phyloP scores from a whole-genome alignment of 2,113 vertebrate genomes.

The Saguinus imperator region DNA sequence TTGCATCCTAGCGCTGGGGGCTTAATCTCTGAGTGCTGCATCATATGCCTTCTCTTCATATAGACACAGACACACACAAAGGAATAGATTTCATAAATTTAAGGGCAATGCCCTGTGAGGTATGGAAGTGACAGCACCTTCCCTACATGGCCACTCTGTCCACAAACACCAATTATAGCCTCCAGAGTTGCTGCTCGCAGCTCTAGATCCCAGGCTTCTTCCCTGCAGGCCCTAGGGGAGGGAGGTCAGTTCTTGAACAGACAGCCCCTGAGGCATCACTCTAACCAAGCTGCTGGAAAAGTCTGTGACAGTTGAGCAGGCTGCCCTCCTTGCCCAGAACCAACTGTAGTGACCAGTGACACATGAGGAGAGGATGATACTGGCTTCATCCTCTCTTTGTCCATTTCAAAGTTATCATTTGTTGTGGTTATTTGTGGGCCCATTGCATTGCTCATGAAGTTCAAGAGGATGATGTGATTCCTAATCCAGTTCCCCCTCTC shows the following conservation, averaged over 20 bases:
- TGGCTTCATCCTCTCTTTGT: rapidly evolving
- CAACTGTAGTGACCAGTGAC: not conserved
- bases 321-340: not conserved
- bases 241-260: not conserved
- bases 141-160: rapidly evolving
- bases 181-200: not conserved
- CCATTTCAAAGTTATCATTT: not conserved
- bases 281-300: rapidly evolving
- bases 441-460: rapidly evolving
- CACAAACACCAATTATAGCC: not conserved
- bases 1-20: rapidly evolving
- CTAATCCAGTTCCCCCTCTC: not conserved
- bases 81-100: not conserved
- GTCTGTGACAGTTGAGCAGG: not conserved
- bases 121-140: not conserved
- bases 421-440: rapidly evolving
- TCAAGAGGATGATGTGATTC: not conserved
- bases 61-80: no score
- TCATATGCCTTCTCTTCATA: rapidly evolving
- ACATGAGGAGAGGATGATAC: not conserved
- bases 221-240: not conserved
- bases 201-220: not conserved
- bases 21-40: not conserved
- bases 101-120: not conserved
- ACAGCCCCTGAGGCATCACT: not conserved